Conservation (phyloP, 2,113 vertebrate genomes). For the Chaetodon auriga region DNA sequence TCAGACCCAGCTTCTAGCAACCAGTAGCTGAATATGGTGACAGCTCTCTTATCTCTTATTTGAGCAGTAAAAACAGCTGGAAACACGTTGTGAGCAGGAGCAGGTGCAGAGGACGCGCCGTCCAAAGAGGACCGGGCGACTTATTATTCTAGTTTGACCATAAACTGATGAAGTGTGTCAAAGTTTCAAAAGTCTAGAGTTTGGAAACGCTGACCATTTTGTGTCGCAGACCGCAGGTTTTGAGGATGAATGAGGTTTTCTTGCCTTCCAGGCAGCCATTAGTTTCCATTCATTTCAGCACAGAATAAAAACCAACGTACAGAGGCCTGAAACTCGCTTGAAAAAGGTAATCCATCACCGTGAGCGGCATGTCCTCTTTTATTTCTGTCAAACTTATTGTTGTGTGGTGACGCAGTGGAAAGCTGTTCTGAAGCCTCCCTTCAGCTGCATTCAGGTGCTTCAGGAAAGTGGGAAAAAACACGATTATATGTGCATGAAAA, state of each 20-base stretch:
- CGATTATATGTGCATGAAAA: not conserved
- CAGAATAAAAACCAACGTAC: conserved; percentile 45
- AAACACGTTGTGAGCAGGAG: no score
- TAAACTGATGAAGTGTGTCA: not conserved
- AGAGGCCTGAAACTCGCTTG: conserved; percentile 3
- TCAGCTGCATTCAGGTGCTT: conserved; percentile 32
- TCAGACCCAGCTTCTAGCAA: not conserved
- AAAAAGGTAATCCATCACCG: conserved; percentile 54
- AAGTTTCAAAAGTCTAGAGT: not conserved
- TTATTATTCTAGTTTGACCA: not conserved
- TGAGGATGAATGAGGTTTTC: conserved; percentile 36
- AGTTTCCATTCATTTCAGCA: conserved; percentile 48
- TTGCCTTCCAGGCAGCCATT: conserved; percentile 36
- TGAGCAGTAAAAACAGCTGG: no score
- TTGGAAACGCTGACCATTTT: not conserved
- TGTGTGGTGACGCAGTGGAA: conserved; percentile 6
- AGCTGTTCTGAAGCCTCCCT: not conserved
- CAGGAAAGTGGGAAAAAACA: not conserved
- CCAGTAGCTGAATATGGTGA: not conserved
- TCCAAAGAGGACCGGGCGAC: not conserved
- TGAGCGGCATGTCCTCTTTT: not conserved
- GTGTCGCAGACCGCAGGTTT: not conserved
- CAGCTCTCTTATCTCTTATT: no score
- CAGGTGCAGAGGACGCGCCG: not conserved
- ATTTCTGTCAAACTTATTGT: conserved; percentile 29